These are phyloP conservation scores for Caenorhabditis sp. DNA, from an alignment of 2,888 invertebrate species.

Conservation along the genomic window DNA sequence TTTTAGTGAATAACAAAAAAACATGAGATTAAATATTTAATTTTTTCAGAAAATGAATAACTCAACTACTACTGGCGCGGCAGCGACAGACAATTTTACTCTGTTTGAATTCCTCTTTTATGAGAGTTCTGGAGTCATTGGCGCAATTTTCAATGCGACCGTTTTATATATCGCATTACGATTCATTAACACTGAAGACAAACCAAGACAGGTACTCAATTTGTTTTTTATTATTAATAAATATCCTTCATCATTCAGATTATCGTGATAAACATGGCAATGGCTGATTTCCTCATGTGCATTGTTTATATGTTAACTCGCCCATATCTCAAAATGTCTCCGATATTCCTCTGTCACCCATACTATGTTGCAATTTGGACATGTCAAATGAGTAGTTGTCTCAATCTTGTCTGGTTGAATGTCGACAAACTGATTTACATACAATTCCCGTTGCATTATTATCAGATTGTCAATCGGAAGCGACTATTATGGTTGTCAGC, in stretches of 20 bases:
- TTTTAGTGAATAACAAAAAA: too few relatives aligned
- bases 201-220: conserved; percentile 64
- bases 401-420: conserved; percentile 68
- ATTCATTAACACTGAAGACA: conserved; percentile 68
- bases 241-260: conserved; percentile 48
- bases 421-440: conserved; percentile 68
- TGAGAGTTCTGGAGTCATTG: conserved; percentile 57
- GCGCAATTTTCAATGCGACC: conserved; percentile 62
- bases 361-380: conserved; percentile 69
- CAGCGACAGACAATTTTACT: conserved; percentile 32
- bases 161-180: conserved; percentile 66
- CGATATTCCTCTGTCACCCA: conserved; percentile 56
- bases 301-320: conserved; percentile 67
- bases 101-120: conserved; percentile 56
- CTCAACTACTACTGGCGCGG: neutral
- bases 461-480: conserved; percentile 60
- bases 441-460: conserved; percentile 69
- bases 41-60: neutral
- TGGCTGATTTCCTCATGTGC: conserved; percentile 67
- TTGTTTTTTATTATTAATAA: neutral
- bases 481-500: conserved; percentile 54
- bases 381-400: conserved; percentile 66
- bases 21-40: neutral
- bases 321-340: conserved; percentile 58
- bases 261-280: conserved; percentile 71